phyloP scores from a whole-genome alignment of 2,888 invertebrate genomes.

The Sympetrum striolatum region DNA sequence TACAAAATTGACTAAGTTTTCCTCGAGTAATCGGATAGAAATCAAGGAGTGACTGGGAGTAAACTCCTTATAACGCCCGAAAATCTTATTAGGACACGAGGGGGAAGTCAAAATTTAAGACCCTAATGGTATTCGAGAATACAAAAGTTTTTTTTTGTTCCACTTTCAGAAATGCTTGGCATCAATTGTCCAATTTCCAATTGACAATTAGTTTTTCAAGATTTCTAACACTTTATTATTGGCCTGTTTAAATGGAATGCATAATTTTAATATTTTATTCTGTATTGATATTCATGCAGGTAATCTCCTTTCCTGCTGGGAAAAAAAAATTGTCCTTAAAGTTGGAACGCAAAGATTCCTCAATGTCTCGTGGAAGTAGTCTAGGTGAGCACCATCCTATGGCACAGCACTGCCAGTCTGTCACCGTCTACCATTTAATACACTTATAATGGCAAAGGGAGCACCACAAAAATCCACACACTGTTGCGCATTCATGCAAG shows the following conservation, averaged over 20 bases:
- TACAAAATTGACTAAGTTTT: conserved; percentile 19
- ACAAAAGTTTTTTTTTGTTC: not conserved
- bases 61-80: not conserved
- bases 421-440: not conserved
- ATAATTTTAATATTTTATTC: not conserved
- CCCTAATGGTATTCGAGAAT: not conserved
- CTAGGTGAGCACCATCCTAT: conserved; percentile 6
- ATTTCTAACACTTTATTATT: not conserved
- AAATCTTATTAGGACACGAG: not conserved
- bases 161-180: not conserved
- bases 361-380: not conserved
- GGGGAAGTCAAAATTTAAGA: not conserved
- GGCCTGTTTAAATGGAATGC: not conserved
- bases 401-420: not conserved
- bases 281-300: not conserved
- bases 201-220: not conserved
- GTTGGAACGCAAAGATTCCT: not conserved
- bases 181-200: not conserved
- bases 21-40: conserved; percentile 3
- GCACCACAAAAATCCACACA: conserved; percentile 2
- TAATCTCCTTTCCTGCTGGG: not conserved
- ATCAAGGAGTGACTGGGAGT: not conserved
- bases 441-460: not conserved
- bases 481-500: not conserved
- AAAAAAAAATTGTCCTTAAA: not conserved